phyloP scores from a whole-genome alignment of 1,140 invertebrate genomes.

The Portunus trituberculatus region DNA sequence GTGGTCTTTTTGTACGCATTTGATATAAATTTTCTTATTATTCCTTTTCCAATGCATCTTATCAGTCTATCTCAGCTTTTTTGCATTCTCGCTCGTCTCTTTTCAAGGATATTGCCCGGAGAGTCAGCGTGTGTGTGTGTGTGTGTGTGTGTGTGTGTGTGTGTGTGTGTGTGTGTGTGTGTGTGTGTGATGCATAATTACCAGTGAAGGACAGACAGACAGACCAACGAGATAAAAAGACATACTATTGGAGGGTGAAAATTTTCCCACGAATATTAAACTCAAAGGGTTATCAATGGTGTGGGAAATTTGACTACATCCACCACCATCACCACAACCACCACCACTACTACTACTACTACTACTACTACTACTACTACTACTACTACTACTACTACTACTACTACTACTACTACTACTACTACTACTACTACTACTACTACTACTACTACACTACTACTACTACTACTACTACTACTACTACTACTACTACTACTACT shows the following conservation, averaged over 20 bases:
- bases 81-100: no score
- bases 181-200: no score
- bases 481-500: conserved; percentile 27
- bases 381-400: background rate
- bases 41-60: no score
- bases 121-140: no score
- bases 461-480: conserved; percentile 31
- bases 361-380: background rate
- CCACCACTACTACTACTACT: background rate
- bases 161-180: no score
- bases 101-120: no score
- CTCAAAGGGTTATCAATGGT: background rate
- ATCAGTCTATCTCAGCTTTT: no score
- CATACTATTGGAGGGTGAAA: background rate
- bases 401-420: background rate
- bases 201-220: no score
- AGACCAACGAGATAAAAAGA: no score
- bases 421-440: background rate
- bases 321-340: background rate
- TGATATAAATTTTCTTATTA: no score
- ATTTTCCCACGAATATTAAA: background rate
- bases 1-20: no score
- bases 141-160: no score
- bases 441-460: background rate
- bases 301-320: background rate